phyloP scores from a whole-genome alignment of 2,797 vertebrate species.

The Brotula barbata region DNA sequence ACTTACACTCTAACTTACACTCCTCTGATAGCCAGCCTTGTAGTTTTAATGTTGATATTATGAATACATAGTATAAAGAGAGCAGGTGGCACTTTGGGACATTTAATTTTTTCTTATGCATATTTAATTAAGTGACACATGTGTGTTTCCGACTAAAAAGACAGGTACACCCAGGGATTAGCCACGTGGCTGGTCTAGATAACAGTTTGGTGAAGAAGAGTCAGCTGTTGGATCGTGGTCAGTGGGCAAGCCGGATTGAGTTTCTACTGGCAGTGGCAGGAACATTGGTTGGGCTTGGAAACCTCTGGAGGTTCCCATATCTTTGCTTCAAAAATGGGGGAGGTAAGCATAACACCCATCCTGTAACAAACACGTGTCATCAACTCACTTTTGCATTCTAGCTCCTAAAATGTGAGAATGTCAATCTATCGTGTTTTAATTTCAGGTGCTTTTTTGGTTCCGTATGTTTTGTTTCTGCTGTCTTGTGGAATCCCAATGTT shows the following conservation, averaged over 20 bases:
- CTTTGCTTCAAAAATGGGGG: slow-evolving; percentile 80
- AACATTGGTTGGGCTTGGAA: slow-evolving; percentile 74
- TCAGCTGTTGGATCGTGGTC: slow-evolving; percentile 69
- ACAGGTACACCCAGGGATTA: slow-evolving; percentile 53
- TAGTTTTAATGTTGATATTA: no score
- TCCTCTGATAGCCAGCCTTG: no score
- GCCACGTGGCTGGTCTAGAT: slow-evolving; percentile 39
- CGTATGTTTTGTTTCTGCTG: slow-evolving; percentile 73
- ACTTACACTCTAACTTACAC: no score
- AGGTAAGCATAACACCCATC: slow-evolving; percentile 54
- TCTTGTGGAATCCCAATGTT: slow-evolving; percentile 76
- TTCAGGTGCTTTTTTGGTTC: slow-evolving; percentile 74
- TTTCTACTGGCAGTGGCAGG: slow-evolving; percentile 77
- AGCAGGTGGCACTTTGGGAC: no score
- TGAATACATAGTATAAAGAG: no score
- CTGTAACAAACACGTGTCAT: neutral
- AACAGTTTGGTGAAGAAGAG: slow-evolving; percentile 58
- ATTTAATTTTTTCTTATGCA: no score
- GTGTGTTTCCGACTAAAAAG: slow-evolving; percentile 52
- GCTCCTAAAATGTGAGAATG: no score
- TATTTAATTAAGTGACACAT: slow-evolving; percentile 10
- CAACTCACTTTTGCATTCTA: neutral
- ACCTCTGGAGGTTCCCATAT: slow-evolving; percentile 79
- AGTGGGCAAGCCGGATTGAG: slow-evolving; percentile 75
- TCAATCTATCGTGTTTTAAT: slow-evolving; percentile 2